Conservation (phyloP, 2,888 invertebrate genomes). For the Anoplius nigerrimus region DNA sequence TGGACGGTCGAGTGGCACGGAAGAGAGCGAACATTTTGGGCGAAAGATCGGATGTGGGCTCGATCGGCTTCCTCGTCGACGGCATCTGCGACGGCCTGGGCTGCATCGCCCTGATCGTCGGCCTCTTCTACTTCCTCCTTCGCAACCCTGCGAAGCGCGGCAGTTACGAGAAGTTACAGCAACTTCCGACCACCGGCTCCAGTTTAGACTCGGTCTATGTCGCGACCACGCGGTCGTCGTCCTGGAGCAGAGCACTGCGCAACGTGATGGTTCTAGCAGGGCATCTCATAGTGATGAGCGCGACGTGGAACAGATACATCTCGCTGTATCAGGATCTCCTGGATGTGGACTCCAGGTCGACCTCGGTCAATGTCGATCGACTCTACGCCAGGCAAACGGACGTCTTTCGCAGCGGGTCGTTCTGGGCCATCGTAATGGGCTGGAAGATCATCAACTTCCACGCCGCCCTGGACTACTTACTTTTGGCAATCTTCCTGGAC, state of each 20-base stretch:
- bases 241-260: constrained; percentile 77
- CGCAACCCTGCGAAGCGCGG: constrained; percentile 85
- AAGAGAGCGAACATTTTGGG: constrained; percentile 85
- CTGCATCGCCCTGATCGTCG: constrained; percentile 83
- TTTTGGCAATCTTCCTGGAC: constrained; percentile 88
- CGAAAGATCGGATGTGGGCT: constrained; percentile 88
- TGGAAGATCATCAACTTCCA: constrained; percentile 90
- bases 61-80: constrained; percentile 88
- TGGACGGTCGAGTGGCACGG: constrained; percentile 92
- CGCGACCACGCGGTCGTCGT: constrained; percentile 49
- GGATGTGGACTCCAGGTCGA: constrained; percentile 78
- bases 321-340: constrained; percentile 86
- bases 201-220: constrained; percentile 54
- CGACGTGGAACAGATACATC: constrained; percentile 91
- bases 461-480: constrained; percentile 83
- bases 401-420: constrained; percentile 83
- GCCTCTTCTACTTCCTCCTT: constrained; percentile 82
- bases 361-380: constrained; percentile 71
- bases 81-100: constrained; percentile 89
- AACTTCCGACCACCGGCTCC: constrained; percentile 30
- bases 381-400: constrained; percentile 78
- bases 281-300: constrained; percentile 84
- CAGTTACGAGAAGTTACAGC: constrained; percentile 83
- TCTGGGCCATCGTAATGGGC: constrained; percentile 83
- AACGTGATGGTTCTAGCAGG: constrained; percentile 82